phyloP scores from a whole-genome alignment of 2,888 invertebrate species.

The Eilema depressum region DNA sequence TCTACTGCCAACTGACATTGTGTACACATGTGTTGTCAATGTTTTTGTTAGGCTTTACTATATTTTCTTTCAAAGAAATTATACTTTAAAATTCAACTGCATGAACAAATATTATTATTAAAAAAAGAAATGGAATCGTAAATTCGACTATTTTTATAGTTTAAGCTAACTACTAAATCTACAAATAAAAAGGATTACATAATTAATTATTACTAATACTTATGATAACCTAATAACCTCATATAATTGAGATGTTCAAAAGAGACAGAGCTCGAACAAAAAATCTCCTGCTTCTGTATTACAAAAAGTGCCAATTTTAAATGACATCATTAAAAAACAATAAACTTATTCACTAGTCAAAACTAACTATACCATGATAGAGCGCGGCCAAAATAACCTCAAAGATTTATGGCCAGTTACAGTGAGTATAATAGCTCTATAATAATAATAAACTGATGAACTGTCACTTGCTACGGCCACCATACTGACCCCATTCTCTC shows the following conservation, averaged over 20 bases:
- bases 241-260: not conserved
- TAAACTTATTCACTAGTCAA: not conserved
- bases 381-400: conserved; percentile 17
- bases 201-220: not conserved
- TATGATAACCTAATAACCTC: not conserved
- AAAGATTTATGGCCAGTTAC: conserved; percentile 37
- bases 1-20: conserved; percentile 12
- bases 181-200: not conserved
- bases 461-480: conserved; percentile 42
- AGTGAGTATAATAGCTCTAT: conserved; percentile 28
- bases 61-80: not conserved
- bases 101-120: too few species aligned
- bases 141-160: too few species aligned
- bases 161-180: too few species aligned
- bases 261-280: not conserved
- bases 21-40: conserved; percentile 1
- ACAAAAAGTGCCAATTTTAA: not conserved
- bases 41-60: not conserved
- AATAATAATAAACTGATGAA: conserved; percentile 28
- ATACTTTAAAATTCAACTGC: not conserved
- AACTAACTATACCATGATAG: conserved; percentile 12
- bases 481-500: conserved; percentile 40
- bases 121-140: too few species aligned
- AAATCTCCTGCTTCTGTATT: not conserved
- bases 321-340: not conserved